Conservation (phyloP, 2,113 vertebrate species). For the Drymodes brunneopygia region DNA sequence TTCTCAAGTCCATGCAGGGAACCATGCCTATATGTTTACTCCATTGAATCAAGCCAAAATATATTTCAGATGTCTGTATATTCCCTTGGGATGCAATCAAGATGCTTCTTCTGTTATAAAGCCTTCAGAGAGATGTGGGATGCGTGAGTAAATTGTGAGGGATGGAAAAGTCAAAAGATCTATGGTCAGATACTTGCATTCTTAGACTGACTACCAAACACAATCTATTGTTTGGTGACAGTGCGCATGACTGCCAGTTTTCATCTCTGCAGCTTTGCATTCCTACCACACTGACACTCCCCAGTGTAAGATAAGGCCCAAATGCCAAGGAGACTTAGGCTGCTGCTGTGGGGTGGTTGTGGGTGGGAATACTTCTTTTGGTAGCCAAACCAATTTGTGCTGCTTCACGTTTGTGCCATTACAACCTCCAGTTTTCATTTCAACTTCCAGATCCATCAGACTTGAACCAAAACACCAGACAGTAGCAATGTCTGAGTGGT, state of each 20-base stretch:
- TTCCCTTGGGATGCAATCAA: not conserved
- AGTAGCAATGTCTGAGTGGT: rapidly evolving
- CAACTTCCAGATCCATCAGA: not conserved
- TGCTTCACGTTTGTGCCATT: not conserved
- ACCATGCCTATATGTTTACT: not conserved
- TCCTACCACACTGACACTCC: not conserved
- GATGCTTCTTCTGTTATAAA: not conserved
- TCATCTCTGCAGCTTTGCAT: not conserved
- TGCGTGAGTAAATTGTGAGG: not conserved
- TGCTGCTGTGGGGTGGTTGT: not conserved
- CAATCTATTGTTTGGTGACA: not conserved
- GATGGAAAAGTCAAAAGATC: not conserved
- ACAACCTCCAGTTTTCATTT: not conserved
- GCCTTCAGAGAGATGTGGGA: not conserved
- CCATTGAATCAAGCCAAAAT: not conserved
- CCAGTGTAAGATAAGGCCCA: not conserved
- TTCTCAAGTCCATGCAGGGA: not conserved
- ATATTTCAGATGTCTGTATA: not conserved
- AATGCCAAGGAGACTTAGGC: not conserved
- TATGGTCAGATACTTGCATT: not conserved
- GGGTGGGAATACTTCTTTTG: not conserved
- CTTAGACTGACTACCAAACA: not conserved
- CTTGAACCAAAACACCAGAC: not conserved
- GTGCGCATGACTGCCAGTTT: not conserved
- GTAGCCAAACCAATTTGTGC: not conserved